These are phyloP conservation scores for Euura lappo DNA, from an alignment of 1,140 invertebrate species.

Conservation along the genomic window DNA sequence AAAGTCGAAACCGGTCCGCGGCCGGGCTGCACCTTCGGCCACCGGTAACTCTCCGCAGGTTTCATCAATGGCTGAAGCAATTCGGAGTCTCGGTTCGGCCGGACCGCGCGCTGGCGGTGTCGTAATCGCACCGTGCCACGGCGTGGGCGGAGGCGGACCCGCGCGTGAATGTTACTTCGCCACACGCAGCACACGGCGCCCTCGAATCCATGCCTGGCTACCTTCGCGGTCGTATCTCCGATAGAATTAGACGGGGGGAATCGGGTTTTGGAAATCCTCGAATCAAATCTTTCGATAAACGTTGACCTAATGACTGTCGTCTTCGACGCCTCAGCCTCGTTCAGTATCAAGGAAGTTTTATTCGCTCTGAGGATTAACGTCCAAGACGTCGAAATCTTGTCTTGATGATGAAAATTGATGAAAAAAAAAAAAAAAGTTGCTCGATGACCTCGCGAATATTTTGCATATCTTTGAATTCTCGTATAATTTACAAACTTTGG, in stretches of 20 bases:
- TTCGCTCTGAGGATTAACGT: too few species aligned
- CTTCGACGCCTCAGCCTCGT: not conserved
- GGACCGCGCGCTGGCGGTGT: not conserved
- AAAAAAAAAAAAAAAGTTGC: too few species aligned
- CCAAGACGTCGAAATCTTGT: too few species aligned
- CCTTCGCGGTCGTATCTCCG: not conserved
- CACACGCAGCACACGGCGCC: not conserved
- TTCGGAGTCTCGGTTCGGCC: not conserved
- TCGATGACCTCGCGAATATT: too few species aligned
- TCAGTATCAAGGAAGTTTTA: not conserved
- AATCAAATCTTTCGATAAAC: not conserved
- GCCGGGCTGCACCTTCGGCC: conserved; percentile 1
- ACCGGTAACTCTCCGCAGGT: conserved; percentile 6
- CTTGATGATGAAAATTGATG: too few species aligned
- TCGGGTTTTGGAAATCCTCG: not conserved
- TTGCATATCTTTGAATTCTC: too few species aligned
- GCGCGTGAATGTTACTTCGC: not conserved
- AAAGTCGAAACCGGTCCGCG: conserved; percentile 1
- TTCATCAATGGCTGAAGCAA: conserved; percentile 7
- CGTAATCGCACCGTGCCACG: not conserved
- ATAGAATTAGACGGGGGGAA: not conserved
- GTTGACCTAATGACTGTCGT: not conserved
- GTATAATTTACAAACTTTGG: too few species aligned
- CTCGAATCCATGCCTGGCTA: not conserved
- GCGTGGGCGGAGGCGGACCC: not conserved